Evolutionary conservation across 2,888 invertebrate genomes (phyloP).

Genomic region (Acleris laterana): DNA sequence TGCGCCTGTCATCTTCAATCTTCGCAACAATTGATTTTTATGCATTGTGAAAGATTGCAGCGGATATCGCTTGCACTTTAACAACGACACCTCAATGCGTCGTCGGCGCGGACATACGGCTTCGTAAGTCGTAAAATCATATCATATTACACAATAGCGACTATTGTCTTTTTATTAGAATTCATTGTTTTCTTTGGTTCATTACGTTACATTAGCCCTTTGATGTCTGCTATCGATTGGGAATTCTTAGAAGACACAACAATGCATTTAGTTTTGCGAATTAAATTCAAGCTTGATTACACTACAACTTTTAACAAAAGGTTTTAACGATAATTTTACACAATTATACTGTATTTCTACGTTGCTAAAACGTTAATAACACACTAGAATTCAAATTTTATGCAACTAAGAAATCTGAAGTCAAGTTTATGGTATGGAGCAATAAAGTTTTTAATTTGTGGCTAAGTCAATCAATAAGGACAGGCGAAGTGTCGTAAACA

Average conservation of each 20-base stretch:
- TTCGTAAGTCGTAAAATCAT: constrained; percentile 81
- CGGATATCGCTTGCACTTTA: constrained; percentile 62
- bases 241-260: constrained; percentile 6
- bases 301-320: constrained; percentile 29
- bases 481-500: constrained; percentile 68
- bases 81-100: constrained; percentile 75
- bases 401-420: constrained; percentile 35
- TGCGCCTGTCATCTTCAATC: background rate
- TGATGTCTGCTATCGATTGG: constrained; percentile 43
- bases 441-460: constrained; percentile 68
- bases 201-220: constrained; percentile 48
- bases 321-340: constrained; percentile 22
- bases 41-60: constrained; percentile 23
- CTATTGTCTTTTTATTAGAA: constrained; percentile 74
- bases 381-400: constrained; percentile 38
- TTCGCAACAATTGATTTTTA: constrained; percentile 14
- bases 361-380: constrained; percentile 26
- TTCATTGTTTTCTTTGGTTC: constrained; percentile 55
- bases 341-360: constrained; percentile 29
- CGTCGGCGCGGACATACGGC: constrained; percentile 67
- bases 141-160: constrained; percentile 79
- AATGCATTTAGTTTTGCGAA: constrained; percentile 14
- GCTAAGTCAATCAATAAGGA: constrained; percentile 67
- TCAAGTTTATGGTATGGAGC: constrained; percentile 48
- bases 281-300: constrained; percentile 20